These are phyloP conservation scores for Octonoba sinensis DNA, from an alignment of 2,888 invertebrate species.

Conservation along the genomic window DNA sequence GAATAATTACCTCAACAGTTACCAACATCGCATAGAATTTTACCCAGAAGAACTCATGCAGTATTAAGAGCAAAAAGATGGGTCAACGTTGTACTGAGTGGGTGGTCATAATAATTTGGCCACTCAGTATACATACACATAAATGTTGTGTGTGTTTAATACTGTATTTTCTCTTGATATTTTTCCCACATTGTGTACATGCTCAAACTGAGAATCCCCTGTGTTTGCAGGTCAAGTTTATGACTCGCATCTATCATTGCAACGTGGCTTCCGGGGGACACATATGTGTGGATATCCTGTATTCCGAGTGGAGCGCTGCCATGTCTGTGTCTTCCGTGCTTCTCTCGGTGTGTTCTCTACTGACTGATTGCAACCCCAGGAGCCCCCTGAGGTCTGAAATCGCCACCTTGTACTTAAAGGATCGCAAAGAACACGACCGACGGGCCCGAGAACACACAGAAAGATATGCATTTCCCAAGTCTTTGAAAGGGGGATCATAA, in stretches of 20 bases:
- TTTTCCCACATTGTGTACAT: too few relatives aligned
- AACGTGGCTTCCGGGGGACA: constrained; percentile 73
- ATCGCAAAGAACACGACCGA: constrained; percentile 71
- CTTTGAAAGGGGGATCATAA: too few relatives aligned
- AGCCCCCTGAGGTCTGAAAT: constrained; percentile 72
- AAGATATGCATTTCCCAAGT: constrained; percentile 15
- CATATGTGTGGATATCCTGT: constrained; percentile 72
- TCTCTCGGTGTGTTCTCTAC: constrained; percentile 71
- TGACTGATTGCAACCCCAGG: constrained; percentile 72
- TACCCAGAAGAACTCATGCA: too few relatives aligned
- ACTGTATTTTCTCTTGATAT: too few relatives aligned
- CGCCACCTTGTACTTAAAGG: constrained; percentile 71
- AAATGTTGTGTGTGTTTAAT: too few relatives aligned
- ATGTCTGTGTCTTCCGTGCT: constrained; percentile 72
- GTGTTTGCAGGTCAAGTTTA: not conserved
- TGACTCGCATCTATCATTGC: constrained; percentile 73
- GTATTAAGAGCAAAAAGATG: too few relatives aligned
- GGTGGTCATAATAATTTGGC: too few relatives aligned
- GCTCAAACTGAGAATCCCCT: too few relatives aligned
- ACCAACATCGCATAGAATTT: too few relatives aligned
- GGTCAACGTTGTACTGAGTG: too few relatives aligned
- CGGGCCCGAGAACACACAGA: constrained; percentile 72
- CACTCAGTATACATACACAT: too few relatives aligned
- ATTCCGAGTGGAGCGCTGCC: constrained; percentile 72
- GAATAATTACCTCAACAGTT: too few relatives aligned